These are phyloP conservation scores for Thymelicus acteon DNA, from an alignment of 2,888 invertebrate genomes.

Conservation along the genomic window DNA sequence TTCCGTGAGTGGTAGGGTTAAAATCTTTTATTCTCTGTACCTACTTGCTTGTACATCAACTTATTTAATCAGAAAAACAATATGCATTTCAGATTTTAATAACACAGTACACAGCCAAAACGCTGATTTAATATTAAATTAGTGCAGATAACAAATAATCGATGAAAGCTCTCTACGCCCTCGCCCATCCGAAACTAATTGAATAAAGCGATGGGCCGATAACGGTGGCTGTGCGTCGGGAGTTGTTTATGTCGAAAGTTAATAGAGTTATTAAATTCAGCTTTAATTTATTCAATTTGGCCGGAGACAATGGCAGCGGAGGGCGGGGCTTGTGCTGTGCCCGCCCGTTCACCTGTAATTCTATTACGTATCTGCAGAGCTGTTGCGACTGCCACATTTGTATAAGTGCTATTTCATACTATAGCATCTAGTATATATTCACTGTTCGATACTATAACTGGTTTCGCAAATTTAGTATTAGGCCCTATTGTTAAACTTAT, in stretches of 20 bases:
- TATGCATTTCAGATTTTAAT: too few relatives aligned
- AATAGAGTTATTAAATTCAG: slow-evolving; percentile 82
- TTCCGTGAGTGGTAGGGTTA: too few relatives aligned
- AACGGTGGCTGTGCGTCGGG: slow-evolving; percentile 72
- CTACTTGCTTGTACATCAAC: too few relatives aligned
- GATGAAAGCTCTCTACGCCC: slow-evolving; percentile 63
- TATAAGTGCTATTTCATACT: slow-evolving; percentile 19
- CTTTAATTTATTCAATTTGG: slow-evolving; percentile 83
- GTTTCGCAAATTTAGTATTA: too few relatives aligned
- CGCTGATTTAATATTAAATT: slow-evolving; percentile 27
- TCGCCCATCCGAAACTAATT: slow-evolving; percentile 68
- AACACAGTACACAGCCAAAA: neutral
- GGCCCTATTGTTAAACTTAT: too few relatives aligned
- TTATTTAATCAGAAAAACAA: too few relatives aligned
- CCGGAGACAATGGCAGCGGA: slow-evolving; percentile 70
- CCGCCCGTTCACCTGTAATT: slow-evolving; percentile 77
- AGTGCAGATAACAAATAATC: slow-evolving; percentile 34
- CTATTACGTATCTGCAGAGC: slow-evolving; percentile 44
- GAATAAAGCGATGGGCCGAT: slow-evolving; percentile 68
- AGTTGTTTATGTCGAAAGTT: slow-evolving; percentile 78
- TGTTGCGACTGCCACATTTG: slow-evolving; percentile 31
- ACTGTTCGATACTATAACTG: too few relatives aligned
- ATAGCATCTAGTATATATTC: neutral
- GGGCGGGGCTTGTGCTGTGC: slow-evolving; percentile 65
- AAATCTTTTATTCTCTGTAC: too few relatives aligned